phyloP scores from a whole-genome alignment of 2,888 invertebrate genomes.

The Malthinus flaveolus region DNA sequence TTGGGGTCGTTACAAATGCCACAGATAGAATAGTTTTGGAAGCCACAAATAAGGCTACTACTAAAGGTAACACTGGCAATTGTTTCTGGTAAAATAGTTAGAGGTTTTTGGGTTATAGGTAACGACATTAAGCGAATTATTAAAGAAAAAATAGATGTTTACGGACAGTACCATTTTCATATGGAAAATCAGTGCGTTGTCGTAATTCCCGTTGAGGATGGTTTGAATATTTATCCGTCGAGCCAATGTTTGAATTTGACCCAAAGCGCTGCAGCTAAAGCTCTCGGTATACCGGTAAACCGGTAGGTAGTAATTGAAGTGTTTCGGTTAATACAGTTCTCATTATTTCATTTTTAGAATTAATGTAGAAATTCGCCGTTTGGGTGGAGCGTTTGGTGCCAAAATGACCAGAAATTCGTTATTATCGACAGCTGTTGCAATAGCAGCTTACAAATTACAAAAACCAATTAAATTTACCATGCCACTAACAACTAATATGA shows the following conservation, averaged over 20 bases:
- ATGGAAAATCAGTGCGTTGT: conserved; percentile 75
- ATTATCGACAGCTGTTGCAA: conserved; percentile 66
- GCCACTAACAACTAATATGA: conserved; percentile 75
- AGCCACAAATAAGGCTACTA: conserved; percentile 43
- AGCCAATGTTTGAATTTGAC: conserved; percentile 67
- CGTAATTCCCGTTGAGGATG: conserved; percentile 65
- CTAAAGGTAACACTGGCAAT: conserved; percentile 31
- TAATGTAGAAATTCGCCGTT: conserved; percentile 68
- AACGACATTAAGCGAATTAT: background rate
- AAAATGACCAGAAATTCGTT: conserved; percentile 69
- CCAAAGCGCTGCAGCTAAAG: conserved; percentile 60
- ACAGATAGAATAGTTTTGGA: conserved; percentile 53
- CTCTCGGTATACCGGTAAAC: conserved; percentile 61
- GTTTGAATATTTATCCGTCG: conserved; percentile 52
- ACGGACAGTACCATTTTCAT: background rate
- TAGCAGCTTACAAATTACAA: conserved; percentile 67
- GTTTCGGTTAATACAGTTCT: background rate
- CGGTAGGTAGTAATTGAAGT: conserved; percentile 47
- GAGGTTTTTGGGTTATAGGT: background rate
- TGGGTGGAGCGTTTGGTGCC: conserved; percentile 82
- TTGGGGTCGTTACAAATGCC: too few species aligned
- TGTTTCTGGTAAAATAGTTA: too few species aligned
- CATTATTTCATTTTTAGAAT: conserved; percentile 57
- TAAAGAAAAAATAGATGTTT: background rate
- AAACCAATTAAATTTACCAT: conserved; percentile 72